These are phyloP conservation scores for Coturnix japonica DNA, from an alignment of 2,113 vertebrate genomes.

Conservation along the genomic window DNA sequence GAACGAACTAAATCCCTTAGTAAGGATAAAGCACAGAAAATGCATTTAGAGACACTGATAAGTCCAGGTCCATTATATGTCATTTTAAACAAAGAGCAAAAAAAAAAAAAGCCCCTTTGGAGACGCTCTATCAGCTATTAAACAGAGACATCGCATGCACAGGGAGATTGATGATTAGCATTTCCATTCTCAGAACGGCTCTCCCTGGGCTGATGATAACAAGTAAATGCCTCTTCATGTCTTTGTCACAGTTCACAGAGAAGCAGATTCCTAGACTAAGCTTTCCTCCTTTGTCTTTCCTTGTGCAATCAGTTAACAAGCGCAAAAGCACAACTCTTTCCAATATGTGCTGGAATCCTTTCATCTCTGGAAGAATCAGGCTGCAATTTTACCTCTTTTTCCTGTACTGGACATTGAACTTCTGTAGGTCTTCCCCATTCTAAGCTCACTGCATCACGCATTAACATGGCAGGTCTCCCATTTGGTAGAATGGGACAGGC, in stretches of 20 bases:
- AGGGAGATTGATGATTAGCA: constrained; percentile 94
- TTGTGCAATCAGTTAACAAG: constrained; percentile 82
- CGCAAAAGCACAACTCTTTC: constrained; percentile 23
- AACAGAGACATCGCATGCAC: constrained; percentile 89
- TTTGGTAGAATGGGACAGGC: background rate
- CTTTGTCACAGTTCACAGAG: constrained; percentile 77
- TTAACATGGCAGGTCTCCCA: background rate
- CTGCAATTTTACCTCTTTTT: background rate
- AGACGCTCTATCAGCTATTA: constrained; percentile 95
- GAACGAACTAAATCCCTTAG: constrained; percentile 82
- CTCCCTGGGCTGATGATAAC: constrained; percentile 83
- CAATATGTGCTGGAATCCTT: background rate
- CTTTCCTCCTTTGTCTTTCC: constrained; percentile 83
- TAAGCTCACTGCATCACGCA: background rate
- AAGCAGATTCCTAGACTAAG: constrained; percentile 79
- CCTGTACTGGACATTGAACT: background rate
- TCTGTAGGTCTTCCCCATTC: background rate
- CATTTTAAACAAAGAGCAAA: constrained; percentile 95
- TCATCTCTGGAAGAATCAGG: background rate
- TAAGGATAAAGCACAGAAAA: constrained; percentile 83
- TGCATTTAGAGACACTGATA: constrained; percentile 92
- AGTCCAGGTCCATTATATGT: constrained; percentile 94
- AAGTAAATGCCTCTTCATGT: constrained; percentile 71
- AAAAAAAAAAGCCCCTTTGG: constrained; percentile 86
- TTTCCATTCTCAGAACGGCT: constrained; percentile 83